These are phyloP conservation scores for Eupeodes luniger DNA, from an alignment of 2,888 invertebrate species.

Conservation along the genomic window DNA sequence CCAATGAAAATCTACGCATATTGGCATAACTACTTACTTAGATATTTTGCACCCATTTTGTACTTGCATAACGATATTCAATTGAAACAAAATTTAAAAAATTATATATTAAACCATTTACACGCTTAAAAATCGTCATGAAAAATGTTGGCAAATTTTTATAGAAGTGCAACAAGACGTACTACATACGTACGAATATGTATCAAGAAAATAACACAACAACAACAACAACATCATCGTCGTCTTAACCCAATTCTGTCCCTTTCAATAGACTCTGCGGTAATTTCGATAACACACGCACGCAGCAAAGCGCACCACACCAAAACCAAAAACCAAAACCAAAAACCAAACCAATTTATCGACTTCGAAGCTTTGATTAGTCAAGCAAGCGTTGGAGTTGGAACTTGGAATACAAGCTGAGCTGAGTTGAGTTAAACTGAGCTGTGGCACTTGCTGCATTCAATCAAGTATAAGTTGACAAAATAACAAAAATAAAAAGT, in stretches of 20 bases:
- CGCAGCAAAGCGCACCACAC: background rate
- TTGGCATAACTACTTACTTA: constrained; percentile 23
- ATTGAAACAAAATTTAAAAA: constrained; percentile 33
- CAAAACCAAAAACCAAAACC: too few relatives aligned
- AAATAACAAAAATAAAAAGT: constrained; percentile 27
- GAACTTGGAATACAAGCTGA: constrained; percentile 34
- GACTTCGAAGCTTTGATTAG: constrained; percentile 54
- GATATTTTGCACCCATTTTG: constrained; percentile 40
- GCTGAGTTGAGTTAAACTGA: background rate
- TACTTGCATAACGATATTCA: constrained; percentile 54
- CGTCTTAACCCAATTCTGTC: constrained; percentile 75
- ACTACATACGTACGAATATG: background rate
- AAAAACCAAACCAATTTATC: constrained; percentile 4
- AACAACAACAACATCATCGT: constrained; percentile 17
- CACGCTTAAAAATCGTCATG: constrained; percentile 29
- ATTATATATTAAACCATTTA: constrained; percentile 26
- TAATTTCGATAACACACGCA: constrained; percentile 67
- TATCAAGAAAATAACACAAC: background rate
- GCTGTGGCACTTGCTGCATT: constrained; percentile 64
- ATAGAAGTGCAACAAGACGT: constrained; percentile 36
- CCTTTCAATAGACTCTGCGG: constrained; percentile 72
- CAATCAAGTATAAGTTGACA: constrained; percentile 59
- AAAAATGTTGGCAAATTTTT: constrained; percentile 48
- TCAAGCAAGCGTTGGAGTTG: constrained; percentile 73
- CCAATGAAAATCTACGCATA: constrained; percentile 53